A percentile compares a stretch with the other conserved stretches of the same genome.
These are phyloP conservation scores for Sinohyriopsis cumingii DNA, from an alignment of 2,888 invertebrate genomes.

Conservation along the genomic window DNA sequence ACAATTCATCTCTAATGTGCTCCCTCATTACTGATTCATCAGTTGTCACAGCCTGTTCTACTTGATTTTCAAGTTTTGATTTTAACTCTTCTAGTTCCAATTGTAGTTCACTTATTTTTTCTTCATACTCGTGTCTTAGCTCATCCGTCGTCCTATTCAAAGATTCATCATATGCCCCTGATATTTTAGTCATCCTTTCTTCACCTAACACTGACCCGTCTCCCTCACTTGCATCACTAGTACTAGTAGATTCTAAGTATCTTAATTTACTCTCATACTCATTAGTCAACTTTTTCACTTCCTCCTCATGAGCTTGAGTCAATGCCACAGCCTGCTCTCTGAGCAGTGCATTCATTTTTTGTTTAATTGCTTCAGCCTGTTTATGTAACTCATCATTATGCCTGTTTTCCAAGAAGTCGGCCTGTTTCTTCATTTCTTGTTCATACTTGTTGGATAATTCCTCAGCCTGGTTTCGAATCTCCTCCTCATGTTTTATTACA, in stretches of 20 bases:
- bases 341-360: constrained; percentile 11
- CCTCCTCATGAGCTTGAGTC: constrained; percentile 2
- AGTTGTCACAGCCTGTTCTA: constrained; percentile 18
- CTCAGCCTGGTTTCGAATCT: constrained; percentile 55
- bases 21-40: constrained; percentile 25
- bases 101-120: constrained; percentile 30
- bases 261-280: background rate
- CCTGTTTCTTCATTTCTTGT: constrained; percentile 30
- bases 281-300: background rate
- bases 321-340: background rate
- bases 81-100: constrained; percentile 20
- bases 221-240: background rate
- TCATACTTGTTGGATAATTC: constrained; percentile 39
- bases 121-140: constrained; percentile 34
- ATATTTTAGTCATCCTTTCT: constrained; percentile 1
- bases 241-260: constrained; percentile 1
- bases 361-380: constrained; percentile 11
- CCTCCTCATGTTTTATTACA: constrained; percentile 50
- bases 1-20: constrained; percentile 25
- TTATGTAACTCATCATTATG: constrained; percentile 6
- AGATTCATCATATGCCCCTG: background rate
- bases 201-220: background rate
- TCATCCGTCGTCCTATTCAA: constrained; percentile 17
- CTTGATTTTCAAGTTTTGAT: constrained; percentile 14
- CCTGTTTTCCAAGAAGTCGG: constrained; percentile 20